Evolutionary conservation across 2,113 vertebrate genomes (phyloP), one percentile per base, ranked within the genome.

Genomic region (Trachemys scripta): DNA sequence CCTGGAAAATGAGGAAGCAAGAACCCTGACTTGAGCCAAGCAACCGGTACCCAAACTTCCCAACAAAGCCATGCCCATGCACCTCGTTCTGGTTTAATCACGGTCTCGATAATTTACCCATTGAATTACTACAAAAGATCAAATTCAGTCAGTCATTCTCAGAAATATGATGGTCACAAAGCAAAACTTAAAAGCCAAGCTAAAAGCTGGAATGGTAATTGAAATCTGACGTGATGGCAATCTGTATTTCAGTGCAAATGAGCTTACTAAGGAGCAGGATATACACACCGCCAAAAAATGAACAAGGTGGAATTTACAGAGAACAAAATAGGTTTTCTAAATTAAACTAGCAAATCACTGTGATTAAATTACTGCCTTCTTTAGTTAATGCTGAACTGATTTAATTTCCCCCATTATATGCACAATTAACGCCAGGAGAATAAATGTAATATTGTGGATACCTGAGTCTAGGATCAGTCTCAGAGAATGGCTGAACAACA

Each of bases 161-260:
- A 17, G 76, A 45, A 90, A 79, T 14, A 25, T 56, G 50, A 49
- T 1, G 54, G 16, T 82, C 84, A 4, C 47, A 62, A 76, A 90
- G 88, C 45, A 49, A 83, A 92, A 54, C 1, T 1, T 2, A 62
- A 83, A 83, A 80, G 22, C 51, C 47, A 16, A 2, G 78, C 31
- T 12, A 22, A 92, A 94, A 85, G 38, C 76, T 45, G 6, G 47
- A 69, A 72, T 45, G 84, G 82, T 84, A 93, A 76, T 53, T 35
- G 35, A 78, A 92, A 87, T 80, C 16, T 35, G 62, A 79, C 51
- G 94, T 62, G 47, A 65, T 50, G 59, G 51, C 0, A 4, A 93
- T 10, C 3, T 1, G 13, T 93, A n/a, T 85, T 50, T 3, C 0
- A 0, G 69, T 90, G 59, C 78, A 53, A 90, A 88, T 0, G 3